A percentile compares a stretch with the other conserved stretches of the same genome.
Evolutionary conservation across 2,888 invertebrate species (phyloP).

Genomic region (Embidobia sp.): DNA sequence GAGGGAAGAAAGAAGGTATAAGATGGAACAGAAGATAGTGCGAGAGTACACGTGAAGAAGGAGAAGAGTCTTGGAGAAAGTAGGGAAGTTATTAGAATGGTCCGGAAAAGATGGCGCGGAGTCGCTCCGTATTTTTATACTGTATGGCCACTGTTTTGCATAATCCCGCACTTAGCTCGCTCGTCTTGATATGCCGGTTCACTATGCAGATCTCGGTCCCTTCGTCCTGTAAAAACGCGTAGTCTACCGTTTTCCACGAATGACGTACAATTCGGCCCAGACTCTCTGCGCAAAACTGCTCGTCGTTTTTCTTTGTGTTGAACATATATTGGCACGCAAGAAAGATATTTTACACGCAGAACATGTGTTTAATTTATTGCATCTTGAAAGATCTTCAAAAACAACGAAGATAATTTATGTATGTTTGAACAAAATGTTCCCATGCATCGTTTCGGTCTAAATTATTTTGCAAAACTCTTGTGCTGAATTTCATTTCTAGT

Average conservation of each 20-base stretch:
- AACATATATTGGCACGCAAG: constrained; percentile 43
- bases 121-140: constrained; percentile 82
- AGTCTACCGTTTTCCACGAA: constrained; percentile 75
- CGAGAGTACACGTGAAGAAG: constrained; percentile 56
- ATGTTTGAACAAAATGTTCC: background rate
- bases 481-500: too few relatives aligned
- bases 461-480: background rate
- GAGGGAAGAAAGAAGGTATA: constrained; percentile 57
- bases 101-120: constrained; percentile 82
- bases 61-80: constrained; percentile 68
- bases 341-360: constrained; percentile 18
- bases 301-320: constrained; percentile 30
- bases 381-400: constrained; percentile 17
- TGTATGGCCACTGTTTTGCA: constrained; percentile 82
- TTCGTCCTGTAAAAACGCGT: constrained; percentile 70
- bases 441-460: background rate
- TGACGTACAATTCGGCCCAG: constrained; percentile 75
- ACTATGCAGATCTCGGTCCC: constrained; percentile 76
- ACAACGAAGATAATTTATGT: constrained; percentile 2
- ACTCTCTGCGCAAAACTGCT: constrained; percentile 45
- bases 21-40: constrained; percentile 65
- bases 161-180: constrained; percentile 82
- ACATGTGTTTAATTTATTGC: constrained; percentile 31
- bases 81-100: constrained; percentile 82
- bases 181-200: constrained; percentile 79